Base-by-base conservation (phyloP, 1,140 invertebrate species). In the Carposina sasakii region DNA sequence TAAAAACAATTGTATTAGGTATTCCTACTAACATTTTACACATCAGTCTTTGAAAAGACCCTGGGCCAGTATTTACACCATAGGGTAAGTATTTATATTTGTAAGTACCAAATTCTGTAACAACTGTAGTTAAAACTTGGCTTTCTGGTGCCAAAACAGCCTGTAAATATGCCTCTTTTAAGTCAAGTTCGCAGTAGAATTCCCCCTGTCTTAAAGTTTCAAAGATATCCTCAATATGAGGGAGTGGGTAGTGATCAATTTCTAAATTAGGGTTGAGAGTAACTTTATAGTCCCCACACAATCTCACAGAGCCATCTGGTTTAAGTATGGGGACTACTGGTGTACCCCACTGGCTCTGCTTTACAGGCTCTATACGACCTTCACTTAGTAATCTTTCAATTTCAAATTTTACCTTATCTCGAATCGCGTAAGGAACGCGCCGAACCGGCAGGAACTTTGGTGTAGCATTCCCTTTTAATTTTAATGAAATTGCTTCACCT, bases 1-100 rank as follows among this genome's bases (percentile, higher is more conserved):
- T 59, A 36, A 50, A 59, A 30, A 54, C 47, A 40, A 54, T 31
- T 20, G 33, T 42, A 45, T 52, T 52, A 17, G 43, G 44, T 10
- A 52, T 52, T 5, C 42, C 24, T 34, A 21, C 33, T 13, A 52
- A 23, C 23, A 41, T 52, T 10, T 28, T 33, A n/a, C n/a, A 22
- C 40, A 54, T 54, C 21, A 48, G 33, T 10, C 52, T 21, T 44
- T 52, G 50, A 34, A 52, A 52, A 12, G 50, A 31, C n/a, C 50
- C 44, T 52, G 50, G 50, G 6, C 50, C 50, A 6, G 36, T 21
- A 20, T 15, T 39, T 12, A 39, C 36, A 21, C 36, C 36, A 39
- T 13, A 39, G 20, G 36, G 36, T 39, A 39, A 39, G 12, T 21
- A 39, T 21, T 39, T 8, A 21, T 39, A 39, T 15, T 21, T 20